Evolutionary conservation across 35 echinoderm and acorn worm genomes (phyloP), one percentile per base, ranked within the genome.

Genomic region (Holothuria glaberrima): DNA sequence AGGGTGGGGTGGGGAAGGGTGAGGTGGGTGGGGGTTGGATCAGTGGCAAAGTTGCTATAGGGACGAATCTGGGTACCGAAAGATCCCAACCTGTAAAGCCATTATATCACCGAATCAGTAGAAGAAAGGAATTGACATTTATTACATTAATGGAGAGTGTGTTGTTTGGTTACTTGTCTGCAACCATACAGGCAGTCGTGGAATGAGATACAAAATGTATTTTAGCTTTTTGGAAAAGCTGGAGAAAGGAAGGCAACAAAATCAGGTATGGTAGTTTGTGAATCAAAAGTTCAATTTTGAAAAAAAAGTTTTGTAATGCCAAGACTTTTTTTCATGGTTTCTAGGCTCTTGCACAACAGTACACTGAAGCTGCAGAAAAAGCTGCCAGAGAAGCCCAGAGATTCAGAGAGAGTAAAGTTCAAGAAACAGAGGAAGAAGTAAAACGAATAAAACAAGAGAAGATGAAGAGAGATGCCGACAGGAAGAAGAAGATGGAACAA

Each of bases 401-500:
- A 50, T 98, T 98, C 90, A 75, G 95, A 62, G 83, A 98, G 89
- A 92, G 41, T 56, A 98, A 92, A 88, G 83, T 98, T 77, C 92
- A 68, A 30, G 86, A 98, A 60, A 90, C 91, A 82, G 86, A 94
- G 41, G 61, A 36, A 31, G 92, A 94, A 21, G 81, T 98, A 0
- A 86, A 98, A 22, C 56, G 83, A 61, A 90, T 98, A 90, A 98
- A 98, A 60, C 90, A 94, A 2, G 95, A 98, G 80, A 98, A 98
- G 61, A 63, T 35, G 63, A 90, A 80, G 59, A 56, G 93, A 63
- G 95, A 98, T 68, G 93, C 88, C 19, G 95, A 94, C 18, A 89
- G 95, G 31, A 75, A 82, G 34, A 76, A 31, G 24, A 98, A 98
- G 90, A 94, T 92, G 90, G 48, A 90, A 30, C 76, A 94, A 58